These are phyloP conservation scores for Coreius guichenoti DNA, from an alignment of 2,797 vertebrate genomes.

Conservation along the genomic window DNA sequence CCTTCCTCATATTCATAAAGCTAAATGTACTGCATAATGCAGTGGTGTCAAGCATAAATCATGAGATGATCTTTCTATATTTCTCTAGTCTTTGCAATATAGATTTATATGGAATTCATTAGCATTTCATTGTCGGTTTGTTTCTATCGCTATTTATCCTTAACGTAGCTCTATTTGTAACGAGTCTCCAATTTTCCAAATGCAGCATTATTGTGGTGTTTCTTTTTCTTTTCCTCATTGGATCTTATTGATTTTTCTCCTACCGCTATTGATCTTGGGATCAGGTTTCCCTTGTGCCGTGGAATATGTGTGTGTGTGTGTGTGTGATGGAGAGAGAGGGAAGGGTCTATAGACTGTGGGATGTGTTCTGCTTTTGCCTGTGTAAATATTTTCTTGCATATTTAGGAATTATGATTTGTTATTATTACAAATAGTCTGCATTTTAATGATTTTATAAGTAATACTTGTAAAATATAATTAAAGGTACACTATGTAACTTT, in stretches of 20 bases:
- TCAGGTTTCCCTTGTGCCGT: conserved; percentile 53
- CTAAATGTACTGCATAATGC: conserved; percentile 35
- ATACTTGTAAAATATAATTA: background rate
- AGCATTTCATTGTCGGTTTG: conserved; percentile 14
- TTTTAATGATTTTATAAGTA: background rate
- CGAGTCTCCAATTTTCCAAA: conserved; percentile 54
- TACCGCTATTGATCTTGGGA: conserved; percentile 58
- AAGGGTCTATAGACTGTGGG: conserved; percentile 22
- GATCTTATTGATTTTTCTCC: conserved; percentile 56
- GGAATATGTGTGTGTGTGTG: conserved; percentile 13
- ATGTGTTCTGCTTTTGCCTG: background rate
- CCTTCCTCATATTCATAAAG: conserved; percentile 25
- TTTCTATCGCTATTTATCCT: conserved; percentile 21
- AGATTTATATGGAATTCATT: conserved; percentile 32
- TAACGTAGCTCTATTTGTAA: conserved; percentile 48
- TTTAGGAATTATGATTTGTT: background rate
- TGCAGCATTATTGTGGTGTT: conserved; percentile 49
- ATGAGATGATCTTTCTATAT: conserved; percentile 15
- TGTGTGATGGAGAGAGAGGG: conserved; percentile 12
- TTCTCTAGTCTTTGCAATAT: background rate
- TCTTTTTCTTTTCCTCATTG: conserved; percentile 54
- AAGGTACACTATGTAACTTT: too few relatives aligned
- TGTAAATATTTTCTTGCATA: background rate
- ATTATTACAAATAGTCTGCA: background rate
- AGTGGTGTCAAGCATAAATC: conserved; percentile 17